phyloP scores from a whole-genome alignment of 2,113 vertebrate genomes.

The Grus americana region DNA sequence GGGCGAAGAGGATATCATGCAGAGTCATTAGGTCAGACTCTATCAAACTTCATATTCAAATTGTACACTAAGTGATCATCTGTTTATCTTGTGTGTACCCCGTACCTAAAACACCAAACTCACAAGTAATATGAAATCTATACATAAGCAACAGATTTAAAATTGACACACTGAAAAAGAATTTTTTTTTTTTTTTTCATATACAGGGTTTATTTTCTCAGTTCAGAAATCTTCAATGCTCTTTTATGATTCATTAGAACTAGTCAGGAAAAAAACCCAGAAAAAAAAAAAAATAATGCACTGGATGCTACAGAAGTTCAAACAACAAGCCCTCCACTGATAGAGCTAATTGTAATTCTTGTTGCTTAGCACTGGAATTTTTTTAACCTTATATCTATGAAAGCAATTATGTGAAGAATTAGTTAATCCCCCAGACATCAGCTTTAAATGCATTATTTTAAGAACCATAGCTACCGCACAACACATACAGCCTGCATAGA shows the following conservation, averaged over 20 bases:
- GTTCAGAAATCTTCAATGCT: neutral
- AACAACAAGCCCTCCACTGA: neutral
- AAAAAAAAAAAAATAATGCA: neutral
- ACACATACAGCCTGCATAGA: neutral
- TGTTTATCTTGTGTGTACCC: neutral
- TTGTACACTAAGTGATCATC: neutral
- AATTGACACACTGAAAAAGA: neutral
- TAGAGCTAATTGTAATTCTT: neutral
- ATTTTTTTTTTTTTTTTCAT: neutral
- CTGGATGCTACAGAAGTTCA: neutral
- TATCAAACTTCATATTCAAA: neutral
- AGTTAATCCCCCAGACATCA: conserved; percentile 23
- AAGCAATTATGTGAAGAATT: conserved; percentile 9
- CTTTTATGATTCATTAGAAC: neutral
- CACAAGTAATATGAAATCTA: neutral
- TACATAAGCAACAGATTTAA: neutral
- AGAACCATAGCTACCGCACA: neutral
- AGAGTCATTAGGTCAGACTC: neutral
- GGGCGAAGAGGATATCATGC: neutral
- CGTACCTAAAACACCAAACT: neutral
- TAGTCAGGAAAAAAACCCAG: neutral
- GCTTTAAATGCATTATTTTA: conserved; percentile 18
- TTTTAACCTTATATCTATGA: neutral
- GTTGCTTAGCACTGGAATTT: neutral
- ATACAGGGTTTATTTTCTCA: neutral